A percentile compares a stretch with the other conserved stretches of the same genome.
Evolutionary conservation across 1,140 invertebrate genomes (phyloP).

Genomic region (Thalassaphorura encarpata): DNA sequence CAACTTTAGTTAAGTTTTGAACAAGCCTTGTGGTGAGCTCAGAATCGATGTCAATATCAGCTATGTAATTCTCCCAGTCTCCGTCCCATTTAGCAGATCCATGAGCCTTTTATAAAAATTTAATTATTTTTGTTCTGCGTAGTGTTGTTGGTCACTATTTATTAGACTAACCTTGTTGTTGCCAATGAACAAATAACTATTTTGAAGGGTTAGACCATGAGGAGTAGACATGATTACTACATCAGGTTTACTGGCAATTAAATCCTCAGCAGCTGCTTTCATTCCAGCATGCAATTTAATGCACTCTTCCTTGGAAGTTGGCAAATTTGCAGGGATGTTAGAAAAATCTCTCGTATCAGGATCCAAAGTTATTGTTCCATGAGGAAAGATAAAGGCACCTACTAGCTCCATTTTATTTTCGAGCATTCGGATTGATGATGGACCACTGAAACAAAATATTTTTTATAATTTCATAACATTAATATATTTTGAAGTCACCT

Average conservation of each 20-base stretch:
- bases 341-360: slow-evolving; percentile 18
- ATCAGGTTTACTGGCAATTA: slow-evolving; percentile 12
- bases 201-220: slow-evolving; percentile 16
- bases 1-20: neutral
- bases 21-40: slow-evolving; percentile 1
- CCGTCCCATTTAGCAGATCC: slow-evolving; percentile 16
- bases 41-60: slow-evolving; percentile 12
- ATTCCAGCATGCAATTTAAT: slow-evolving; percentile 18
- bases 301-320: slow-evolving; percentile 5
- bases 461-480: neutral
- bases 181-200: slow-evolving; percentile 7
- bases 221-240: slow-evolving; percentile 22
- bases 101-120: slow-evolving; percentile 2
- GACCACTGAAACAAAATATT: no score
- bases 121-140: slow-evolving; percentile 2
- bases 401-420: slow-evolving; percentile 11
- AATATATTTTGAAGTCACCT: neutral
- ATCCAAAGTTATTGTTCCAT: slow-evolving; percentile 24
- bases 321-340: slow-evolving; percentile 7
- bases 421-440: neutral
- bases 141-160: neutral
- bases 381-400: slow-evolving; percentile 23
- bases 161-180: slow-evolving; percentile 9
- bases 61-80: slow-evolving; percentile 17
- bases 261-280: slow-evolving; percentile 1